Conservation (phyloP, 2,797 vertebrate species). For the Vireo griseus region DNA sequence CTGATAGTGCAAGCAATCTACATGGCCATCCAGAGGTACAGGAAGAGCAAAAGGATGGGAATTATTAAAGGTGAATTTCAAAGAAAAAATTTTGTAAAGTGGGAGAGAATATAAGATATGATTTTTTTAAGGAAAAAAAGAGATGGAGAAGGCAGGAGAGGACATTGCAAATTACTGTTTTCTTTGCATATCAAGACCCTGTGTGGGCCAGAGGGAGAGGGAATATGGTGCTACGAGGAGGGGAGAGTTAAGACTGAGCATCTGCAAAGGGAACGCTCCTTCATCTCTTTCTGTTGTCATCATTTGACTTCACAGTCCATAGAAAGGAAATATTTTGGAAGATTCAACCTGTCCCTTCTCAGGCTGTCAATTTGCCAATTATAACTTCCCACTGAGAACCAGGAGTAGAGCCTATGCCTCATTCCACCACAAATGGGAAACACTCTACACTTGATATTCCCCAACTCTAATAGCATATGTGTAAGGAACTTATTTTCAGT, state of each 20-base stretch:
- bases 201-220: neutral
- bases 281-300: neutral
- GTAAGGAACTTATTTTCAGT: neutral
- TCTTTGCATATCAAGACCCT: fast-evolving
- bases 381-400: neutral
- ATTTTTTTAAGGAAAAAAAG: neutral
- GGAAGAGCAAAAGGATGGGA: neutral
- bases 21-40: neutral
- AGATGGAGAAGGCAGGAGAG: neutral
- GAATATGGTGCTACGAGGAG: neutral
- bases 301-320: neutral
- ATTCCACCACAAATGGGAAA: fast-evolving
- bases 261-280: neutral
- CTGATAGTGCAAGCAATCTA: neutral
- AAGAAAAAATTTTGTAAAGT: neutral
- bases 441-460: neutral
- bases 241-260: neutral
- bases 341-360: neutral
- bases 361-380: neutral
- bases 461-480: fast-evolving
- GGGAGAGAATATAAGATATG: neutral
- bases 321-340: neutral
- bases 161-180: neutral
- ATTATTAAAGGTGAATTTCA: neutral
- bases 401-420: neutral